phyloP scores from a whole-genome alignment of 2,888 invertebrate genomes.

The Suillia variegata region DNA sequence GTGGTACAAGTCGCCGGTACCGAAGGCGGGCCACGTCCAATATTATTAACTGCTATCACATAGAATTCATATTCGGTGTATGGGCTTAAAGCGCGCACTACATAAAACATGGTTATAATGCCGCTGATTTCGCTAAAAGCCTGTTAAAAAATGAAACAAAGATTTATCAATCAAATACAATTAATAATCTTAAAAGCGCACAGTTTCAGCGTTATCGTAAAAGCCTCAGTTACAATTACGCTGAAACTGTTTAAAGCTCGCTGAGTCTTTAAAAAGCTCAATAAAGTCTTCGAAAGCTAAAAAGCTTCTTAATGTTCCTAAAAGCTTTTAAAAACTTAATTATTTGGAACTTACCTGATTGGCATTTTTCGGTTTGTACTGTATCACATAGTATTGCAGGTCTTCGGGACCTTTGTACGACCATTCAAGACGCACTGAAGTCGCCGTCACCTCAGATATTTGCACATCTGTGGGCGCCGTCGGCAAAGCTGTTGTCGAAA shows the following conservation, averaged over 20 bases:
- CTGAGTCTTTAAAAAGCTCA: no score
- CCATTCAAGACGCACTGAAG: constrained; percentile 92
- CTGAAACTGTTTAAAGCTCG: no score
- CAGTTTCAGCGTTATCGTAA: no score
- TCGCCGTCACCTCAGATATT: constrained; percentile 92
- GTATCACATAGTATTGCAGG: constrained; percentile 94
- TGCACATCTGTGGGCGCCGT: constrained; percentile 87
- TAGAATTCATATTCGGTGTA: constrained; percentile 97
- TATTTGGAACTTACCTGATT: constrained; percentile 68
- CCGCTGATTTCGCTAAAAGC: constrained; percentile 92
- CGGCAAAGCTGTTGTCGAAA: constrained; percentile 78
- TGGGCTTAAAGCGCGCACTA: constrained; percentile 86
- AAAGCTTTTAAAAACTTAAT: constrained; percentile 5
- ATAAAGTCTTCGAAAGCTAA: no score
- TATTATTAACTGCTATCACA: constrained; percentile 92
- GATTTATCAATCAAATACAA: constrained; percentile 1
- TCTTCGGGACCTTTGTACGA: constrained; percentile 87
- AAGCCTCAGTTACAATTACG: no score
- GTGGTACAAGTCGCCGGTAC: constrained; percentile 90
- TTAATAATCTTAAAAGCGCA: no score
- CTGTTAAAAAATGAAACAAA: constrained; percentile 59
- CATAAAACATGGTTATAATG: constrained; percentile 90
- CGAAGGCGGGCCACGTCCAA: constrained; percentile 90
- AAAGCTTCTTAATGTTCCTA: no score
- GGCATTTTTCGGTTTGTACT: constrained; percentile 94